Base-by-base conservation (phyloP, 2,888 invertebrate species). In the Plebejus melissa region DNA sequence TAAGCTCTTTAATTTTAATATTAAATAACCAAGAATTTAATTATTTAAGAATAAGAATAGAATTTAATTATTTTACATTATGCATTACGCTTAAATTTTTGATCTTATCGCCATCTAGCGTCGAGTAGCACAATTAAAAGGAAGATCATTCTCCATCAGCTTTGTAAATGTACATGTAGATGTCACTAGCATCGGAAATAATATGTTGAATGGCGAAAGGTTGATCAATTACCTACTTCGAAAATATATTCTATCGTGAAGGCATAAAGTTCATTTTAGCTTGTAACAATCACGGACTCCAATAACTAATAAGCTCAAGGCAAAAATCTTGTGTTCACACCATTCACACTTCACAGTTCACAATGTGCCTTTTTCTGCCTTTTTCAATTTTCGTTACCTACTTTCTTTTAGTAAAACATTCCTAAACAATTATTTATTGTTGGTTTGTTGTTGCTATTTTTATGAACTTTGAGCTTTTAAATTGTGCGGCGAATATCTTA, bases 101-200 rank as follows among this genome's bases (percentile, higher is more conserved):
- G 7, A n/a, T 9, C 28, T 9, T 60, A 13, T 28, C 13, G 65
- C 13, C 32, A 32, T 65, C 65, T 65, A 65, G 1, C 11, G 65
- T 36, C 1, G 77, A 86, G 79, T 87, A 87, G 86, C 32, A 6
- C 2, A 76, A 76, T 58, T 74, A 74, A 58, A 28, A 4, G 13
- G 58, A 58, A n/a, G 22, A 58, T 58, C 0, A 4, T 58, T 65
- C 4, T 0, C 60, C 1, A 0, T 28, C 32, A 28, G 58, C 11
- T 36, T 36, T 32, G 13, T 32, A 65, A 32, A 4, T 22, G 3
- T 60, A 60, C 4, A 11, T 22, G 4, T 36, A 65, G 65, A 65
- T 65, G 65, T 65, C 65, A 36, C 65, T 65, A 32, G 6, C 4
- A 13, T 60, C 9, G 28, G 13, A 54, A 50, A 54, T 54, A 22